Evolutionary conservation across 1,140 invertebrate species (phyloP).

Genomic region (Meloidogyne floridensis): DNA sequence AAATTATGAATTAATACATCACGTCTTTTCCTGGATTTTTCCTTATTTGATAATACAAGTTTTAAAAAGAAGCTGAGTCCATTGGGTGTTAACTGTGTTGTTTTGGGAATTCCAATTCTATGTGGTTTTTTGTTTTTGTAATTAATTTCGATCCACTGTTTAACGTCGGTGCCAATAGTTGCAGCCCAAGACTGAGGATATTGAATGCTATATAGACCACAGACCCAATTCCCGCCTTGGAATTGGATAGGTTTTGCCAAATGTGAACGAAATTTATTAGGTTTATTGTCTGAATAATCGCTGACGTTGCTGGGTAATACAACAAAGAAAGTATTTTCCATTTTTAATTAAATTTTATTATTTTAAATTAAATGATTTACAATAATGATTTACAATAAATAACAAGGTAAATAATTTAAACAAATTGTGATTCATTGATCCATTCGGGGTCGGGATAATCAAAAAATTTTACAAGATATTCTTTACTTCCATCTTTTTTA

Average conservation of each 20-base stretch:
- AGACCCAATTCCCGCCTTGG: constrained; percentile 22
- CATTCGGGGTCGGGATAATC: constrained; percentile 17
- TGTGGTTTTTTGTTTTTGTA: neutral
- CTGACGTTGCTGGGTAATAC: constrained; percentile 19
- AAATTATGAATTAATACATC: no score
- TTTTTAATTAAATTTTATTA: constrained; percentile 7
- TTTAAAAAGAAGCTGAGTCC: no score
- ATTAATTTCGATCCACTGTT: constrained; percentile 10
- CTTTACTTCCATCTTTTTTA: constrained; percentile 16
- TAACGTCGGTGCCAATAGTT: neutral
- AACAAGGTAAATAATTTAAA: constrained; percentile 6
- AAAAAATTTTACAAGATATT: constrained; percentile 27
- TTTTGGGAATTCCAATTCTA: no score
- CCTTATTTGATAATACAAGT: no score
- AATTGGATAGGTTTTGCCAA: constrained; percentile 26
- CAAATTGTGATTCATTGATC: constrained; percentile 4
- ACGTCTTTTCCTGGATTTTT: no score
- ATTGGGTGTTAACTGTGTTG: no score
- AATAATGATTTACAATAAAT: neutral
- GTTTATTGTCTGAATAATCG: constrained; percentile 14
- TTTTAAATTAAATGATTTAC: neutral
- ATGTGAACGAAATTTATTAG: constrained; percentile 17
- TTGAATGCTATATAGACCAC: constrained; percentile 27
- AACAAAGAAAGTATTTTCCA: constrained; percentile 23
- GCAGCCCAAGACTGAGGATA: constrained; percentile 24